phyloP scores from a whole-genome alignment of 2,888 invertebrate genomes.

The Nymphalis c-album region DNA sequence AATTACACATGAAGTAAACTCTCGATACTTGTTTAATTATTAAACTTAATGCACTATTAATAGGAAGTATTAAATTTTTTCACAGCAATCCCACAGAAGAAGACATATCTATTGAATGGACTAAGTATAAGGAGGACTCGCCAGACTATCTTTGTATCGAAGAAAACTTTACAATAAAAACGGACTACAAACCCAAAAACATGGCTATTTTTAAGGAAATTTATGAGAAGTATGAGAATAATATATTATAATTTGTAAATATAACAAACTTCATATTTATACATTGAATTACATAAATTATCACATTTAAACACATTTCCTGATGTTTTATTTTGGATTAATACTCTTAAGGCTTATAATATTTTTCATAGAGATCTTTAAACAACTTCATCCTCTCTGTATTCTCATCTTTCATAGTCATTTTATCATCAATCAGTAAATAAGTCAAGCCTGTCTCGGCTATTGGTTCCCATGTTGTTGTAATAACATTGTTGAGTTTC shows the following conservation, averaged over 20 bases:
- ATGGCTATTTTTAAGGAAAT: conserved; percentile 52
- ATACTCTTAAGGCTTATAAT: conserved; percentile 32
- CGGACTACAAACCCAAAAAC: conserved; percentile 47
- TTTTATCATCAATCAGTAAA: conserved; percentile 59
- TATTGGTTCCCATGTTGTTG: conserved; percentile 63
- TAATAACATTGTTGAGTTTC: conserved; percentile 48
- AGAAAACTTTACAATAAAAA: conserved; percentile 43
- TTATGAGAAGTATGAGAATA: conserved; percentile 48
- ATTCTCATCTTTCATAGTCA: conserved; percentile 60
- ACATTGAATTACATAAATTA: conserved; percentile 1
- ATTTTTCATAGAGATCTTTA: conserved; percentile 57
- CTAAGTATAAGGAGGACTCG: conserved; percentile 39
- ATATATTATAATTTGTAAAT: conserved; percentile 6
- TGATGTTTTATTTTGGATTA: not conserved
- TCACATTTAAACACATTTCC: conserved; percentile 2
- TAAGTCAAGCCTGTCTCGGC: conserved; percentile 50
- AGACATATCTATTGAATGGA: conserved; percentile 45
- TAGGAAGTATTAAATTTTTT: conserved; percentile 35
- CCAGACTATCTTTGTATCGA: conserved; percentile 47
- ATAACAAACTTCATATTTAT: conserved; percentile 2
- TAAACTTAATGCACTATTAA: no score
- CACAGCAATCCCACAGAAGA: conserved; percentile 48
- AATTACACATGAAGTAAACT: no score
- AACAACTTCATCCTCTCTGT: conserved; percentile 60
- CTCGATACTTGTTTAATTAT: no score